Percentiles rank a stretch among this genome's conserved stretches.
Conservation (phyloP, 2,113 vertebrate species). For the Sorex araneus region DNA sequence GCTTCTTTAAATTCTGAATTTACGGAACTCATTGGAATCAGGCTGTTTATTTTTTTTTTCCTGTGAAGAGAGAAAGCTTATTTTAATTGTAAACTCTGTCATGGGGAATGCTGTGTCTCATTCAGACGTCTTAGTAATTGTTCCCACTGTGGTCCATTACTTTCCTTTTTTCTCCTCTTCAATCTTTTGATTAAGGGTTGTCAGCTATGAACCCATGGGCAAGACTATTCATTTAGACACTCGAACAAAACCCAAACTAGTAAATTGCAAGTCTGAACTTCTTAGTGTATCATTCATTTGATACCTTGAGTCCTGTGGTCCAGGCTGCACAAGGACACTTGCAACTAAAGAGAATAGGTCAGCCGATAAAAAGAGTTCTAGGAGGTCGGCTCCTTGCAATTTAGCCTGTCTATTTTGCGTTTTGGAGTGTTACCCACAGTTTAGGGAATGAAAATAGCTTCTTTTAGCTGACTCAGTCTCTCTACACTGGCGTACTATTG, state of each 20-base stretch:
- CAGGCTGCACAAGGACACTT: neutral
- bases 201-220: neutral
- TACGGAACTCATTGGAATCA: neutral
- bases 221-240: neutral
- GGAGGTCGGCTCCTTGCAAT: neutral
- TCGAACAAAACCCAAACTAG: neutral
- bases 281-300: neutral
- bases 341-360: neutral
- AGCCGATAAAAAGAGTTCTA: neutral
- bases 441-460: neutral
- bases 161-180: neutral
- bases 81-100: no score
- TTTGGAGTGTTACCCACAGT: neutral
- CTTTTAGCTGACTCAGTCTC: neutral
- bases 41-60: neutral
- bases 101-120: fast-evolving
- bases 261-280: neutral
- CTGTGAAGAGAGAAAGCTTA: neutral
- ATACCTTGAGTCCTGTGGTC: neutral
- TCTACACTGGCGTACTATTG: neutral
- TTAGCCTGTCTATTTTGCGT: neutral
- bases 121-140: neutral
- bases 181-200: neutral
- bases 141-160: neutral
- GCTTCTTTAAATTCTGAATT: neutral